Evolutionary conservation across 2,113 vertebrate species (phyloP).

Genomic region (Aldabrachelys gigantea): DNA sequence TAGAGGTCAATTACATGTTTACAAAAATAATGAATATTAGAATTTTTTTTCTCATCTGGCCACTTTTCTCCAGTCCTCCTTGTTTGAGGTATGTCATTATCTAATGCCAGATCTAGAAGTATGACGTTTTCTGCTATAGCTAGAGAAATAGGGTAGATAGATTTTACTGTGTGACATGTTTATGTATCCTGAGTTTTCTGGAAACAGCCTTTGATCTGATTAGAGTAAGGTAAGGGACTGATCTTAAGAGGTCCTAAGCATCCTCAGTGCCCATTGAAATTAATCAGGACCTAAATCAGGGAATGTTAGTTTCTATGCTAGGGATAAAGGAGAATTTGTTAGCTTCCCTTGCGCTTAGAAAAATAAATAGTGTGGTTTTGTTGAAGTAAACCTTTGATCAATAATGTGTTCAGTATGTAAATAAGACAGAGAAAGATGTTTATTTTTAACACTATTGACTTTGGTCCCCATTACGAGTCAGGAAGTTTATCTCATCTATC

Average conservation of each 20-base stretch:
- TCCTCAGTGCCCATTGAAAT: not conserved
- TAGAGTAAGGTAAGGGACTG: not conserved
- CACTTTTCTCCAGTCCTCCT: not conserved
- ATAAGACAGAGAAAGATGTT: not conserved
- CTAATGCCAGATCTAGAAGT: not conserved
- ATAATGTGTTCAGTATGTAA: not conserved
- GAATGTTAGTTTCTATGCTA: not conserved
- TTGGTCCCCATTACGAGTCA: not conserved
- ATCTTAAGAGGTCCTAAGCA: not conserved
- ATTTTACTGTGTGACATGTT: not conserved
- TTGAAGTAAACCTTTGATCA: not conserved
- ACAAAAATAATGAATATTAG: not conserved
- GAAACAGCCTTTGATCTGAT: not conserved
- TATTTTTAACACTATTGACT: constrained; percentile 7
- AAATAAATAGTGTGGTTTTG: not conserved
- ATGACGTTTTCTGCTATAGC: not conserved
- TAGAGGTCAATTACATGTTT: not conserved
- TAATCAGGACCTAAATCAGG: not conserved
- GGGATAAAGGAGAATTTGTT: not conserved
- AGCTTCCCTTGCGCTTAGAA: not conserved
- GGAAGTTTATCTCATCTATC: not conserved
- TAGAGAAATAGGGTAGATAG: not conserved
- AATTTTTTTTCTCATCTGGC: rapidly evolving
- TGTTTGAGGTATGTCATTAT: not conserved
- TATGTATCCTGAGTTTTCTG: not conserved